These are phyloP conservation scores for Amphipyra tragopoginis DNA, from an alignment of 2,888 invertebrate genomes.

Conservation along the genomic window DNA sequence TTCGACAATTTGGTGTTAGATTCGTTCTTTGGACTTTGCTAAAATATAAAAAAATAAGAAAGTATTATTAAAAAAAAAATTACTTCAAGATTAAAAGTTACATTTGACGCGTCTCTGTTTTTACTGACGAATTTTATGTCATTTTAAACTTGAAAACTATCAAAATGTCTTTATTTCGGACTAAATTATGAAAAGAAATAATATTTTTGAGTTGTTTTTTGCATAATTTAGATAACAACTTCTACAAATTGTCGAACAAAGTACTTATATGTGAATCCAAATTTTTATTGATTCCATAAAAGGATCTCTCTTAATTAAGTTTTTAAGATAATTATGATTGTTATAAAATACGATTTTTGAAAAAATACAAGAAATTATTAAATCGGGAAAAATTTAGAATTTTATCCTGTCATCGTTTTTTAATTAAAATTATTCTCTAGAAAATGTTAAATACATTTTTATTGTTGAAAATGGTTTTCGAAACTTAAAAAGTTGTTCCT, in stretches of 20 bases:
- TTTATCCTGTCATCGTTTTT: constrained; percentile 60
- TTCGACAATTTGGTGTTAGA: constrained; percentile 51
- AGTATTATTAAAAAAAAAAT: background rate
- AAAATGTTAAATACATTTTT: constrained; percentile 55
- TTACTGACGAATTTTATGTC: too few species aligned
- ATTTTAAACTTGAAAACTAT: constrained; percentile 3
- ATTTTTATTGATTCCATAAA: constrained; percentile 71
- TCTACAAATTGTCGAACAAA: constrained; percentile 56
- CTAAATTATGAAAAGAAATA: constrained; percentile 11
- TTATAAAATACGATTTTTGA: constrained; percentile 64
- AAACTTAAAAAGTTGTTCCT: constrained; percentile 62
- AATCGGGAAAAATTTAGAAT: constrained; percentile 58
- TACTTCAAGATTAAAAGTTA: constrained; percentile 16
- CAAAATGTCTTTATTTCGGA: background rate
- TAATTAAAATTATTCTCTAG: constrained; percentile 59
- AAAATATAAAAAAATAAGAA: constrained; percentile 28
- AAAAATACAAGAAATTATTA: constrained; percentile 50
- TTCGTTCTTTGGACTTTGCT: constrained; percentile 14
- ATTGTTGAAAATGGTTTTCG: constrained; percentile 56
- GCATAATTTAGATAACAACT: background rate
- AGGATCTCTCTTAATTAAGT: constrained; percentile 79
- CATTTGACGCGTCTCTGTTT: constrained; percentile 11
- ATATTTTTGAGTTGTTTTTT: background rate
- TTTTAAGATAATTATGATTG: constrained; percentile 70
- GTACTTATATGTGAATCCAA: constrained; percentile 54